These are phyloP conservation scores for Xylophagus ater DNA, from an alignment of 2,888 invertebrate species.

Conservation along the genomic window DNA sequence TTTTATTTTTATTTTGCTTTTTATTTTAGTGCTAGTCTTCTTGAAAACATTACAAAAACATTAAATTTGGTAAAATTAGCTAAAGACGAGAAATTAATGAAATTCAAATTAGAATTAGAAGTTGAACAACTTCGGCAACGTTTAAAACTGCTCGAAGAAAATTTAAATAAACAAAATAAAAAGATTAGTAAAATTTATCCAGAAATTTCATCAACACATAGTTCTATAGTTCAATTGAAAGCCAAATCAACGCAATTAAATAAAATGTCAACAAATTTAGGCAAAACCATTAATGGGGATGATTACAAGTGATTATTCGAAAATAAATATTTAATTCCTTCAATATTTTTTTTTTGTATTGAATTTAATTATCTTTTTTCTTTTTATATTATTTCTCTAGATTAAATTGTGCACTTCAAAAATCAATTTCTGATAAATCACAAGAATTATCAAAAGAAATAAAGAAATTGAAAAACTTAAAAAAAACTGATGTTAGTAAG, in stretches of 20 bases:
- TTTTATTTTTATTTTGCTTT: too few species aligned
- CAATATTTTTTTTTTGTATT: constrained; percentile 3
- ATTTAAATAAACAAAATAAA: constrained; percentile 27
- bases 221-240: constrained; percentile 29
- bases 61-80: constrained; percentile 30
- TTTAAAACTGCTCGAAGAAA: constrained; percentile 21
- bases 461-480: constrained; percentile 27
- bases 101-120: constrained; percentile 27
- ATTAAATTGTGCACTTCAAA: constrained; percentile 27
- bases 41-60: constrained; percentile 30
- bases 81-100: constrained; percentile 27
- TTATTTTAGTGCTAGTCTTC: constrained; percentile 25
- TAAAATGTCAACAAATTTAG: constrained; percentile 28
- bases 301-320: constrained; percentile 26
- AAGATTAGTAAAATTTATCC: constrained; percentile 30
- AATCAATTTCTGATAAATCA: constrained; percentile 26
- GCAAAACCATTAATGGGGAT: constrained; percentile 26
- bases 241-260: constrained; percentile 27
- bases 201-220: constrained; percentile 29
- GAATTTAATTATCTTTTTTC: background rate
- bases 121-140: constrained; percentile 24
- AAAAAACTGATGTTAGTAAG: background rate
- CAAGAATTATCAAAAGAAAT: constrained; percentile 30
- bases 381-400: constrained; percentile 22
- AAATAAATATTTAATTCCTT: background rate